Conservation (phyloP, 2,888 invertebrate species). For the Amiota communis region DNA sequence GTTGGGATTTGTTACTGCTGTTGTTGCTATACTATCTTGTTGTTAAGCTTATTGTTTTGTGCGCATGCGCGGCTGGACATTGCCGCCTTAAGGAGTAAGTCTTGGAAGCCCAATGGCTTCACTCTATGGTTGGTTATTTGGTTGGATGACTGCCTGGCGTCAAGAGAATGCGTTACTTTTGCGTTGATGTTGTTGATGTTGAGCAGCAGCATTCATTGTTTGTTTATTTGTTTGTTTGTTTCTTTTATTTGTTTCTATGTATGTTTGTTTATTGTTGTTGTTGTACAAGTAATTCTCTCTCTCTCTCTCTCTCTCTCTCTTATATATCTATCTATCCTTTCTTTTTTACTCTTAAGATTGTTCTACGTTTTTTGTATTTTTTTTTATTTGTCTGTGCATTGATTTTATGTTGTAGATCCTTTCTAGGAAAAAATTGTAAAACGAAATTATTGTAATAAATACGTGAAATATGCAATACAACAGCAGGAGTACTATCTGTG, state of each 20-base stretch:
- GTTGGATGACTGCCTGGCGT: constrained; percentile 60
- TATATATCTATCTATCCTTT: constrained; percentile 49
- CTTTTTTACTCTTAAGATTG: constrained; percentile 47
- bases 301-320: too few species aligned
- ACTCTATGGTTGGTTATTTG: neutral
- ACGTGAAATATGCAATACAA: constrained; percentile 45
- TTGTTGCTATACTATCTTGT: constrained; percentile 29
- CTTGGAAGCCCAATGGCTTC: constrained; percentile 6
- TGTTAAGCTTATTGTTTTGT: constrained; percentile 56
- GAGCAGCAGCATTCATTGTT: constrained; percentile 10
- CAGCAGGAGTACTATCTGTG: neutral
- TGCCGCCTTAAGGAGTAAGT: constrained; percentile 39
- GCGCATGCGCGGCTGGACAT: constrained; percentile 59
- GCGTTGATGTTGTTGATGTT: constrained; percentile 17
- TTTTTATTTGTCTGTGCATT: neutral
- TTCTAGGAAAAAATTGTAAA: constrained; percentile 67
- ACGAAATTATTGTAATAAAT: constrained; percentile 62
- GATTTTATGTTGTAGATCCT: constrained; percentile 41
- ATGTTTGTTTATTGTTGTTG: neutral
- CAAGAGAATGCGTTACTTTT: constrained; percentile 59
- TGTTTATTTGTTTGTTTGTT: constrained; percentile 3
- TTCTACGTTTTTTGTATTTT: neutral
- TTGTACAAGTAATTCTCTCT: neutral
- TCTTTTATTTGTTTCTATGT: neutral
- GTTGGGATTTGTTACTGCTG: constrained; percentile 17